phyloP scores from a whole-genome alignment of 2,888 invertebrate species.

The Caenorhabditis becei region DNA sequence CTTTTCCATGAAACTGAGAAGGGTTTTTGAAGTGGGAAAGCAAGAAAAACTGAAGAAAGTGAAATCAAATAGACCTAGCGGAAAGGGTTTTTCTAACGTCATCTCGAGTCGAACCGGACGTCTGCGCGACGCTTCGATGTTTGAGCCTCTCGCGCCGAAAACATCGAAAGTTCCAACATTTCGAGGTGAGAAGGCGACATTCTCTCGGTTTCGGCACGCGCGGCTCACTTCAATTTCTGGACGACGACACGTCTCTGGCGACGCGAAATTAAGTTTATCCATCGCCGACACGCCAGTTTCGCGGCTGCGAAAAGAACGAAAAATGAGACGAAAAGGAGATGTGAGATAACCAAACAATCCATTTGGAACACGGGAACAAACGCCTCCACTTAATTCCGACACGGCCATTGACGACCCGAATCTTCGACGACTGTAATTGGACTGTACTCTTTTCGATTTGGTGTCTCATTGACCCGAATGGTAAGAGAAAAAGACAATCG shows the following conservation, averaged over 20 bases:
- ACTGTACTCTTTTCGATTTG: not conserved
- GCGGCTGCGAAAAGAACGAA: not conserved
- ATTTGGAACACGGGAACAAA: not conserved
- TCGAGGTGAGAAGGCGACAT: slow-evolving; percentile 15
- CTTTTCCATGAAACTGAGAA: not conserved
- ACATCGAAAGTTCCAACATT: slow-evolving; percentile 22
- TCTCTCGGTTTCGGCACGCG: slow-evolving; percentile 8
- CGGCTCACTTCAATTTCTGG: slow-evolving; percentile 25
- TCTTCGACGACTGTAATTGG: slow-evolving; percentile 11
- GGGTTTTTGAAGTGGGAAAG: not conserved
- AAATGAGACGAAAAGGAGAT: not conserved
- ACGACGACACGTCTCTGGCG: not conserved
- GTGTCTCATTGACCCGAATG: slow-evolving; percentile 14
- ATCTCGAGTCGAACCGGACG: not conserved
- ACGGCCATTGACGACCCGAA: not conserved
- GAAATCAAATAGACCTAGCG: slow-evolving; percentile 12
- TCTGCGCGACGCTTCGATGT: not conserved
- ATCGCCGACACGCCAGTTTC: slow-evolving; percentile 10
- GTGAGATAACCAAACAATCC: slow-evolving; percentile 21
- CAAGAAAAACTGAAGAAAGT: not conserved
- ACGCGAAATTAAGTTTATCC: slow-evolving; percentile 53
- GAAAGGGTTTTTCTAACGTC: not conserved
- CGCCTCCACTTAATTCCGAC: slow-evolving; percentile 6
- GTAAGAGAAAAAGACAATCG: not conserved
- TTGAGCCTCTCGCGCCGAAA: slow-evolving; percentile 20